A percentile compares a stretch with the other conserved stretches of the same genome.
phyloP scores from a whole-genome alignment of 2,888 invertebrate species.

The Empis stercorea region DNA sequence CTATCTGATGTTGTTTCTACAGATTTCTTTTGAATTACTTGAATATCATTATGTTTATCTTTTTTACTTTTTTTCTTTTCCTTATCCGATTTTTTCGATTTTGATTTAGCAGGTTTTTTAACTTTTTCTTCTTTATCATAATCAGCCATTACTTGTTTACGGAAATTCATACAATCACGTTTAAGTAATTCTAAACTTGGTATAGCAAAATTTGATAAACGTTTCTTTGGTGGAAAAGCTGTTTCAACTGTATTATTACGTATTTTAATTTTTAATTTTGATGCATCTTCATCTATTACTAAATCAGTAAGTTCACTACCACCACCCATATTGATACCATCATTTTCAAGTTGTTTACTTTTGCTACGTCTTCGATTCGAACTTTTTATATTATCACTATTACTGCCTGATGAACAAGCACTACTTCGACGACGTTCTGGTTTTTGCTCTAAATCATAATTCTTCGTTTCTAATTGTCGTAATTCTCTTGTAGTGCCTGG shows the following conservation, averaged over 20 bases:
- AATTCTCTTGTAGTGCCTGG: constrained; percentile 45
- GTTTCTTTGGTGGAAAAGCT: constrained; percentile 67
- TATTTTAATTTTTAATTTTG: constrained; percentile 66
- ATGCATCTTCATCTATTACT: constrained; percentile 27
- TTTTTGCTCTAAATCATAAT: constrained; percentile 42
- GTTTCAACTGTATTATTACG: constrained; percentile 42
- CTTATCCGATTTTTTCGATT: constrained; percentile 35
- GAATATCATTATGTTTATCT: constrained; percentile 38
- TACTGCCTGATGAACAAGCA: constrained; percentile 36
- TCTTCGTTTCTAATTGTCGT: constrained; percentile 45
- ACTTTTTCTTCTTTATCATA: constrained; percentile 44
- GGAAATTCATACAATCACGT: constrained; percentile 76
- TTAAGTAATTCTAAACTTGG: constrained; percentile 69
- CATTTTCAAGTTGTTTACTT: constrained; percentile 28
- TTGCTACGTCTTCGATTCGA: constrained; percentile 32
- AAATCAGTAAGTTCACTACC: constrained; percentile 7
- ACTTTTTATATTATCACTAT: constrained; percentile 25
- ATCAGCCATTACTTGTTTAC: constrained; percentile 71
- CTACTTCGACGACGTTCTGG: constrained; percentile 40
- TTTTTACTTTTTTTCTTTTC: constrained; percentile 14
- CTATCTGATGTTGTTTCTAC: constrained; percentile 29
- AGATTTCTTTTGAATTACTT: constrained; percentile 38
- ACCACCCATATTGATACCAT: background rate
- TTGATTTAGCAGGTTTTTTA: constrained; percentile 16
- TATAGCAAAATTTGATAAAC: constrained; percentile 39